Percentiles rank a stretch among this genome's conserved stretches.
Evolutionary conservation across 2,113 vertebrate genomes (phyloP).

Genomic region (Neolamprologus longior): DNA sequence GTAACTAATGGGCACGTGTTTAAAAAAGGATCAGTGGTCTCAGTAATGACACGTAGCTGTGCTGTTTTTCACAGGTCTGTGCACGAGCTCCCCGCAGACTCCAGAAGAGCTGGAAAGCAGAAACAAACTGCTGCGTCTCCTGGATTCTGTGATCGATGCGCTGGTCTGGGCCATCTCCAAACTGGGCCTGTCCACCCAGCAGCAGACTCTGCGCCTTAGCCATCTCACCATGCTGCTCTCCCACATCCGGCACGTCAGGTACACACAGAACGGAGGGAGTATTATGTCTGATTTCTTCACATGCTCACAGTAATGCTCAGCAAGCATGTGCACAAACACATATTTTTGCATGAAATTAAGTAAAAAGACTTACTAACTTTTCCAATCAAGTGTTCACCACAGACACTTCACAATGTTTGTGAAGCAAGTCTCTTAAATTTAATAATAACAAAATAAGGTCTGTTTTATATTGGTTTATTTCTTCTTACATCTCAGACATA

Average conservation of each 20-base stretch:
- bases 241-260: conserved; percentile 93
- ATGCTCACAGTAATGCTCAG: background rate
- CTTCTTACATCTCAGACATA: background rate
- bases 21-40: background rate
- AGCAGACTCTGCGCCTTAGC: conserved; percentile 85
- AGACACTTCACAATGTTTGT: background rate
- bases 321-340: background rate
- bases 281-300: background rate
- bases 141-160: conserved; percentile 86
- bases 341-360: background rate
- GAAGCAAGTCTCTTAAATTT: background rate
- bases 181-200: conserved; percentile 80
- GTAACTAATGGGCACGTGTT: background rate
- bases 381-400: background rate
- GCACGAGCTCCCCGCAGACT: conserved; percentile 63
- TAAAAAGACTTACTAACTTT: background rate
- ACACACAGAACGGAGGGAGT: background rate
- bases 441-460: background rate
- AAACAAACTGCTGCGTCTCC: conserved; percentile 79
- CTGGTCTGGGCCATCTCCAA: conserved; percentile 92
- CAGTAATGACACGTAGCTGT: background rate
- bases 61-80: conserved; percentile 72
- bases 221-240: conserved; percentile 94
- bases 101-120: conserved; percentile 81
- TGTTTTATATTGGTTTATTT: background rate